Evolutionary conservation across 2,113 vertebrate species (phyloP).

Genomic region (Nestor notabilis): DNA sequence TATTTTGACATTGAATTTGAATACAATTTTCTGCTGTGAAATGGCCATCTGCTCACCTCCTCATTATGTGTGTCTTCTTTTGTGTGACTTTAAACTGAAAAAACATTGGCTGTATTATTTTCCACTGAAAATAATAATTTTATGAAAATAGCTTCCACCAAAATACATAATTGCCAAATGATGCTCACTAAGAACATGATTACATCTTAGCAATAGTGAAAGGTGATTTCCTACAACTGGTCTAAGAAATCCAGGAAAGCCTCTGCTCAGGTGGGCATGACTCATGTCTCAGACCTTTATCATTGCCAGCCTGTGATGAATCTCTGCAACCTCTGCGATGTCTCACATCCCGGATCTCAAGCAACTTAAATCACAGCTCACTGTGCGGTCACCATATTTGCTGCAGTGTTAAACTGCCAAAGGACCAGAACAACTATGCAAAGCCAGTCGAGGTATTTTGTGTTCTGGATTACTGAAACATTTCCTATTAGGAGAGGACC

Average conservation of each 20-base stretch:
- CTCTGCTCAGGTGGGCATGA: not conserved
- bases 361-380: not conserved
- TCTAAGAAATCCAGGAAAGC: not conserved
- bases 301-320: not conserved
- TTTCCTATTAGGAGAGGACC: not conserved
- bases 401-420: not conserved
- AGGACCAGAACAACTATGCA: not conserved
- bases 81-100: not conserved
- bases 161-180: not conserved
- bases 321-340: not conserved
- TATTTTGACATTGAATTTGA: not conserved
- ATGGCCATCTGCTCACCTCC: not conserved
- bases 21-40: not conserved
- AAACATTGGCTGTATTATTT: not conserved
- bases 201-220: not conserved
- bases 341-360: not conserved
- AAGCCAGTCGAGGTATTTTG: not conserved
- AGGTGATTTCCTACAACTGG: not conserved
- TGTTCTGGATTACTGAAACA: not conserved
- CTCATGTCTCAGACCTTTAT: not conserved
- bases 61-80: not conserved
- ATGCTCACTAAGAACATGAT: not conserved
- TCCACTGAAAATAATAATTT: not conserved
- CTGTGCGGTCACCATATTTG: rapidly evolving
- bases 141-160: not conserved